Evolutionary conservation across 2,888 invertebrate species (phyloP).

Genomic region (Ferrisia virgata): DNA sequence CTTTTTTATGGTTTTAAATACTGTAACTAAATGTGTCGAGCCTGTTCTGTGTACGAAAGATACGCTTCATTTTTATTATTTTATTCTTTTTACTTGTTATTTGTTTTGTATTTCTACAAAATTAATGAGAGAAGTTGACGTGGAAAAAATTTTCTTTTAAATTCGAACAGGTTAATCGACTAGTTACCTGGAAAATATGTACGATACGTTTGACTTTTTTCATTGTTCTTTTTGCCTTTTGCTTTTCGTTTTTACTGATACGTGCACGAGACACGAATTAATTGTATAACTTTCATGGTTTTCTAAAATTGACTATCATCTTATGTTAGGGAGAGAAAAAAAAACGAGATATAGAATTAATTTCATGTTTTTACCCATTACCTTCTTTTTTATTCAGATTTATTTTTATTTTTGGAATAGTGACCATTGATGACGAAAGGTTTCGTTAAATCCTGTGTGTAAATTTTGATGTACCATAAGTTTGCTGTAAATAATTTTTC

Average conservation of each 20-base stretch:
- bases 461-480: neutral
- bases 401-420: neutral
- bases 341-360: neutral
- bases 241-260: neutral
- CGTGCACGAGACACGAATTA: neutral
- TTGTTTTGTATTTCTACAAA: neutral
- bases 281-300: neutral
- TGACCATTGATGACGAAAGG: neutral
- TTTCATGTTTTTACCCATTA: neutral
- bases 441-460: neutral
- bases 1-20: neutral
- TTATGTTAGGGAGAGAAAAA: neutral
- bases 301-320: neutral
- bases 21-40: neutral
- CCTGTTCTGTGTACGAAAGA: neutral
- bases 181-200: neutral
- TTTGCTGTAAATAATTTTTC: neutral
- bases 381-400: neutral
- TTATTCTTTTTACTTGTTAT: slow-evolving; percentile 1
- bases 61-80: slow-evolving; percentile 22
- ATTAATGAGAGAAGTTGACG: neutral
- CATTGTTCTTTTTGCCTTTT: neutral
- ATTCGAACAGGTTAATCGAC: neutral
- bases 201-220: neutral
- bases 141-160: neutral